phyloP scores from a whole-genome alignment of 2,113 vertebrate genomes.

The Indicator maculatus region DNA sequence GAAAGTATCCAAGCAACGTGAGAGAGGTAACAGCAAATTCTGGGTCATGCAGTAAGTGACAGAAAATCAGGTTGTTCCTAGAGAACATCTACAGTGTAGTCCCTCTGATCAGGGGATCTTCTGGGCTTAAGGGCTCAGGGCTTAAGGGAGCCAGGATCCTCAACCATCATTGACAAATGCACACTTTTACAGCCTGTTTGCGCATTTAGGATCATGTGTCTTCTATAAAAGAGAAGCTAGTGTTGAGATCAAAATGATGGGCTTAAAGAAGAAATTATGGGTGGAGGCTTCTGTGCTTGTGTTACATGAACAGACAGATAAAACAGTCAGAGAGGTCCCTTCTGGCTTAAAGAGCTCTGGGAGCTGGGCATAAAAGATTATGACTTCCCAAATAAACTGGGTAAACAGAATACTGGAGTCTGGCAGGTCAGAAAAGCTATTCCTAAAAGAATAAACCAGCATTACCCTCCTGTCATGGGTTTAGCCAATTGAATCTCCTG shows the following conservation, averaged over 20 bases:
- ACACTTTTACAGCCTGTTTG: not conserved
- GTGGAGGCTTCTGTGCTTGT: not conserved
- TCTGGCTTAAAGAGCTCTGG: not conserved
- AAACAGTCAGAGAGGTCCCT: not conserved
- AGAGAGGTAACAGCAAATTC: not conserved
- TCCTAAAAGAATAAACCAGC: not conserved
- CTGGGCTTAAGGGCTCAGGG: not conserved
- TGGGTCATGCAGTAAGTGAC: not conserved
- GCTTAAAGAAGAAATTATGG: not conserved
- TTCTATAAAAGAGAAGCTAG: not conserved
- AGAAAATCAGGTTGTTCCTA: not conserved
- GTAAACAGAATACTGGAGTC: not conserved
- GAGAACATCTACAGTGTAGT: not conserved
- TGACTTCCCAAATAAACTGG: not conserved
- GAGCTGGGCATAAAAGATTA: not conserved
- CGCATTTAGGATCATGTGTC: not conserved
- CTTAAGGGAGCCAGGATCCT: not conserved
- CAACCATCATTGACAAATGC: slow-evolving; percentile 3
- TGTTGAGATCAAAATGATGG: not conserved
- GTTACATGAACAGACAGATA: not conserved
- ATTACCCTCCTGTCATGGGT: not conserved
- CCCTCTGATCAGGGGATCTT: not conserved
- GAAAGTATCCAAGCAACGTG: not conserved
- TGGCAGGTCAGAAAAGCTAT: not conserved
- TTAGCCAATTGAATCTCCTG: too few relatives aligned